These are phyloP conservation scores for Gambelia wislizenii DNA, from an alignment of 2,797 vertebrate genomes.

Conservation along the genomic window DNA sequence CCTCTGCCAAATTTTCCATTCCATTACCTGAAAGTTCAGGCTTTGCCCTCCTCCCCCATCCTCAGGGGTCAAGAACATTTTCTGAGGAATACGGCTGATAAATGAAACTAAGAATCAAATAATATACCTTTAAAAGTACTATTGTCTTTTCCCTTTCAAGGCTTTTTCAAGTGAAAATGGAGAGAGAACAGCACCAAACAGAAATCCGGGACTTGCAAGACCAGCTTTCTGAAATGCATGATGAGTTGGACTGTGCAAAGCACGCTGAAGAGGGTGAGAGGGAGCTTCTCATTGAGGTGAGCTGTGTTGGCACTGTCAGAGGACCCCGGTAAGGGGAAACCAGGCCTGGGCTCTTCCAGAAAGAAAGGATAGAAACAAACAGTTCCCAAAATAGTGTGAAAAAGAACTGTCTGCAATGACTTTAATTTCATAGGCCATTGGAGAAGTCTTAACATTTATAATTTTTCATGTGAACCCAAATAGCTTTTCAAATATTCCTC, in stretches of 20 bases:
- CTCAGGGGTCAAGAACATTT: background rate
- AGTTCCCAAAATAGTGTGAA: background rate
- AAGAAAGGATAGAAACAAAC: background rate
- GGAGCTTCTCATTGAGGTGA: constrained; percentile 88
- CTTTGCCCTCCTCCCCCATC: background rate
- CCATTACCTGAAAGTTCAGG: background rate
- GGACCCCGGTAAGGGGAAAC: background rate
- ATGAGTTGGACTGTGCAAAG: constrained; percentile 93
- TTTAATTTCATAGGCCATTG: too few species aligned
- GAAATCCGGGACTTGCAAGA: constrained; percentile 98
- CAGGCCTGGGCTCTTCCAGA: background rate
- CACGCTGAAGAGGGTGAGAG: constrained; percentile 85
- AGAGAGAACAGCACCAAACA: constrained; percentile 92
- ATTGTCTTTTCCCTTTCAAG: constrained; percentile 70
- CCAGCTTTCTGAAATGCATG: constrained; percentile 98
- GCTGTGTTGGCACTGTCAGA: constrained; percentile 16
- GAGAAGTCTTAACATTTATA: background rate
- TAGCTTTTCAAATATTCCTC: background rate
- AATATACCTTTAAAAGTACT: constrained; percentile 2
- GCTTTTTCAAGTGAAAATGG: constrained; percentile 98
- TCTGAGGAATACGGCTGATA: background rate
- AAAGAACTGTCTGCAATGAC: background rate
- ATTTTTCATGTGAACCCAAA: background rate
- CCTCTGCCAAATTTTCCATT: background rate
- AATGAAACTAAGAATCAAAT: background rate